Base-by-base conservation (phyloP, 2,113 vertebrate species). In the Octodon degus region DNA sequence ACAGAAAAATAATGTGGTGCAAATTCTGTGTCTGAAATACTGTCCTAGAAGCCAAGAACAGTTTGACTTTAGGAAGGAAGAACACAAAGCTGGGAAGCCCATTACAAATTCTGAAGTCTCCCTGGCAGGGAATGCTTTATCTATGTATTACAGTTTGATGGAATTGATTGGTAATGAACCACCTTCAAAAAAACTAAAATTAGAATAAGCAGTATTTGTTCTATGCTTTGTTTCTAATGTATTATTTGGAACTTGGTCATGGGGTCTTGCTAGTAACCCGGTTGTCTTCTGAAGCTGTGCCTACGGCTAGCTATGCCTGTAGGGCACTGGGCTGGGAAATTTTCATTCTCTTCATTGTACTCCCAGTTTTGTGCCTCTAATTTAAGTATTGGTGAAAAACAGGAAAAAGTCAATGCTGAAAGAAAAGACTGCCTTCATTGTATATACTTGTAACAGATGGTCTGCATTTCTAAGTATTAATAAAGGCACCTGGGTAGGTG, bases 401-500 rank as follows among this genome's bases (percentile, higher is more conserved):
- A 77, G 16, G 12, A 47, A 63, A 65, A 93, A 76, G 34, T 43
- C 86, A 95, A 86, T 58, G 55, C 70, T 83, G 83, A 89, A 91
- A 95, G 79, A 68, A 70, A 82, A 83, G n/a, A 13, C 67, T 70
- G 67, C 58, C 47, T 30, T 70, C 3, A 34, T 60, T 14, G 7
- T 80, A 10, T 91, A 8, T 47, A 40, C 93, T 91, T 95, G 95
- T 80, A 91, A 63, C 27, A 89, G 72, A 94, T 74, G 58, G 68
- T 32, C n/a, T 83, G 55, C 43, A 58, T 93, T 91, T 96, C 80
- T 74, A 84, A 32, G 84, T 84, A 70, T 89, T 94, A 93, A 89
- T 47, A 84, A 95, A 93, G 76, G 50, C n/a, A 94, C 85, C 55
- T 96, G 87, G 63, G 63, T 82, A 94, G 96, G 74, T 50, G 17